These are phyloP conservation scores for Galerucella calmariensis DNA, from an alignment of 2,888 invertebrate genomes.

Conservation along the genomic window DNA sequence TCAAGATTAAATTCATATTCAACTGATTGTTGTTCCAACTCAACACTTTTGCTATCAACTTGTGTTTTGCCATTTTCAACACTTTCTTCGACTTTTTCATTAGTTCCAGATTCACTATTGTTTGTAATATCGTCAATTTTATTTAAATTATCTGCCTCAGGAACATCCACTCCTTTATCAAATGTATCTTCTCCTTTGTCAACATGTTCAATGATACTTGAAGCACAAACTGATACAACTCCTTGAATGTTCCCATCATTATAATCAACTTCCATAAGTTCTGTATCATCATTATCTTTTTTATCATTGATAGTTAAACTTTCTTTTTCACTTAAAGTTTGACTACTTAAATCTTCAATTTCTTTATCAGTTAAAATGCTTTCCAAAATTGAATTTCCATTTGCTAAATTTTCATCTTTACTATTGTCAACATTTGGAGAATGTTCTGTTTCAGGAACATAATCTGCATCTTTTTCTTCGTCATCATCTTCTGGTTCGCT, in stretches of 20 bases:
- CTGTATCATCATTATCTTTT: constrained; percentile 1
- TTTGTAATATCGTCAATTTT: neutral
- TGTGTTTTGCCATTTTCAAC: constrained; percentile 9
- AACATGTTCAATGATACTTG: neutral
- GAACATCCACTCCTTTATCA: neutral
- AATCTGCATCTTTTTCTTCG: constrained; percentile 42
- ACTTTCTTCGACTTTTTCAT: constrained; percentile 25
- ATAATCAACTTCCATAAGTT: constrained; percentile 1
- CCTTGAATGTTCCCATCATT: neutral
- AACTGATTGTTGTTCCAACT: neutral
- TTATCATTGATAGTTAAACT: neutral
- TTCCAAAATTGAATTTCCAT: constrained; percentile 15
- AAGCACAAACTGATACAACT: neutral
- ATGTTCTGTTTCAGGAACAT: constrained; percentile 13
- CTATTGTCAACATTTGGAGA: neutral
- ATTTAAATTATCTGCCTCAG: neutral
- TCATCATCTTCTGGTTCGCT: constrained; percentile 67
- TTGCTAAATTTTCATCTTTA: neutral
- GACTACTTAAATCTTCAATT: neutral
- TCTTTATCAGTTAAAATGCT: constrained; percentile 10
- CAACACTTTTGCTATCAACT: constrained; percentile 2
- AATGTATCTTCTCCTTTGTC: neutral
- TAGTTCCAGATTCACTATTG: constrained; percentile 1
- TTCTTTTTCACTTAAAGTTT: constrained; percentile 1
- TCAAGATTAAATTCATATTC: constrained; percentile 53